Evolutionary conservation across 2,113 vertebrate genomes (phyloP), one percentile per base, ranked within the genome.

Genomic region (Pseudorhombus dupliciocellatus): DNA sequence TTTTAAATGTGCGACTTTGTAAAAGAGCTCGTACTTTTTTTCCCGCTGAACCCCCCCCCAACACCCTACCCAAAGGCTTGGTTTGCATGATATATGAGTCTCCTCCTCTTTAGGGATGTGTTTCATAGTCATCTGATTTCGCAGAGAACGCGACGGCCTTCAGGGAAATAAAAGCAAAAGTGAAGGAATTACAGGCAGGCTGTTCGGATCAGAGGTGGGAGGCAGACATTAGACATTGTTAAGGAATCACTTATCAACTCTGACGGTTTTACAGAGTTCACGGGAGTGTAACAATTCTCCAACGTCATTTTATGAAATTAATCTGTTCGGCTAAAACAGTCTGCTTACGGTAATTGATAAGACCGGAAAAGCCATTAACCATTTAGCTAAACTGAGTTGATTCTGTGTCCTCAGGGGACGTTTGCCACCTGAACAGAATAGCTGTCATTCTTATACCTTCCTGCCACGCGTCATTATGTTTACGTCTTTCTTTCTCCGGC

Each of bases 71-170:
- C 16, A 18, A 5, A 8, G 48, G 63, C 54, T 25, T 1, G 16
- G 20, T 69, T 63, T 63, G 54, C 51, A 42, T 48, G 60, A 56
- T 74, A 34, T 31, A 63, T 59, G 65, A 44, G 51, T 40, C 71
- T 70, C 37, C 22, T 63, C 28, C 52, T 51, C 57, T 70, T 20
- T 25, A 26, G 42, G 44, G 22, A 63, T 67, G 11, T 24, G 16
- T 77, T 73, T 66, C 26, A 56, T 11, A 51, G 57, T 59, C 55
- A 60, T 78, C 20, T 77, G 61, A 77, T 81, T 75, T 83, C 57
- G 28, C 28, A 42, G 65, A 53, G 42, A 85, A 58, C 62, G 22
- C 31, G 18, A 26, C 44, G 37, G 63, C 58, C 75, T 77, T 42
- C 8, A 54, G 70, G 75, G 51, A 58, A 73, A 42, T 15, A 4